Percentiles rank a stretch among this genome's conserved stretches.
phyloP scores from a whole-genome alignment of 2,797 vertebrate genomes.

The Sebastes vulpes region DNA sequence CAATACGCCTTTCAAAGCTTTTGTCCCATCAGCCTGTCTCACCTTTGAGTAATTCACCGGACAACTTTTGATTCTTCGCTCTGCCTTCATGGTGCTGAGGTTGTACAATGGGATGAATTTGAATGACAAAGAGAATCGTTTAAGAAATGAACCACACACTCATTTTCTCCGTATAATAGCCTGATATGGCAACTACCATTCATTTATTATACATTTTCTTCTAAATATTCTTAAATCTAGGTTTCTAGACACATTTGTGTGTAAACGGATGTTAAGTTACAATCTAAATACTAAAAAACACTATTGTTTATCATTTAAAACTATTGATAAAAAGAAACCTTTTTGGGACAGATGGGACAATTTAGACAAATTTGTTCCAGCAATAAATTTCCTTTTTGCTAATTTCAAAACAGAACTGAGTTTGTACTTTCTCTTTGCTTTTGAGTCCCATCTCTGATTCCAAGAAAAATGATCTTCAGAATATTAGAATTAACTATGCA shows the following conservation, averaged over 20 bases:
- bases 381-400: slow-evolving; percentile 14
- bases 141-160: slow-evolving; percentile 62
- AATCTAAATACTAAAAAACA: slow-evolving; percentile 1
- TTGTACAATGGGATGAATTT: slow-evolving; percentile 72
- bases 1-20: slow-evolving; percentile 74
- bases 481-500: slow-evolving; percentile 64
- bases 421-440: slow-evolving; percentile 26
- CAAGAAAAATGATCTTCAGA: slow-evolving; percentile 62
- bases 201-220: slow-evolving; percentile 4
- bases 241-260: not conserved
- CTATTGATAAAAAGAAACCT: not conserved
- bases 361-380: slow-evolving; percentile 27
- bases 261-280: not conserved
- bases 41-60: slow-evolving; percentile 72
- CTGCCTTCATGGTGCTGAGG: slow-evolving; percentile 62
- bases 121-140: slow-evolving; percentile 79
- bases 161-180: slow-evolving; percentile 65
- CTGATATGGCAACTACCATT: slow-evolving; percentile 53
- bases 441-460: slow-evolving; percentile 33
- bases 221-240: slow-evolving; percentile 27
- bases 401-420: slow-evolving; percentile 22
- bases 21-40: slow-evolving; percentile 71
- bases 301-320: slow-evolving; percentile 5
- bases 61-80: slow-evolving; percentile 71
- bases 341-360: slow-evolving; percentile 8